Evolutionary conservation across 2,888 invertebrate species (phyloP).

Genomic region (Pristionchus japonicus): DNA sequence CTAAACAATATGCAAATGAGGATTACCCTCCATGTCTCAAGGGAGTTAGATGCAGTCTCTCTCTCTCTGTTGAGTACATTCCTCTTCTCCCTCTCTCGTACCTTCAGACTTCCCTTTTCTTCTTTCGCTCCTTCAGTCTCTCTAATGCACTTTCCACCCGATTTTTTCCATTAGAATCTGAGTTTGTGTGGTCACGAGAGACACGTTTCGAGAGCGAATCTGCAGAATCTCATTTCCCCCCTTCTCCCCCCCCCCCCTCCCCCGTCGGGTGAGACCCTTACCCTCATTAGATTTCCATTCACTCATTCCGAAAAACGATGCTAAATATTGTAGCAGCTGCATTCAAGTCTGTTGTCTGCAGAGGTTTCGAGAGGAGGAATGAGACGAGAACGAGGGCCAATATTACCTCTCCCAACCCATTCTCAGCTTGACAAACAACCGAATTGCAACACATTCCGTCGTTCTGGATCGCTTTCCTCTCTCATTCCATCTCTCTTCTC

Average conservation of each 20-base stretch:
- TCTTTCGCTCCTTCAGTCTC: background rate
- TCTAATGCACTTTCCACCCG: conserved; percentile 10
- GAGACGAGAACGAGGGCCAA: background rate
- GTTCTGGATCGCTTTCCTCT: conserved; percentile 16
- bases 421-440: background rate
- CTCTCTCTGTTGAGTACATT: conserved; percentile 24
- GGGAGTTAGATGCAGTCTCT: background rate
- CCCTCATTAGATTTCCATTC: conserved; percentile 20
- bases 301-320: background rate
- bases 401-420: background rate
- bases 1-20: conserved; percentile 30
- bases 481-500: conserved; percentile 5
- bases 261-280: background rate
- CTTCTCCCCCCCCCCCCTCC: background rate
- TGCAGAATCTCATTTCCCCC: background rate
- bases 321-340: background rate
- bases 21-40: background rate
- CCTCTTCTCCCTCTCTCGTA: background rate
- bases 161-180: conserved; percentile 33
- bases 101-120: background rate
- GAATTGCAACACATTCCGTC: conserved; percentile 10
- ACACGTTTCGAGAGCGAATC: background rate
- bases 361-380: background rate
- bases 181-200: background rate
- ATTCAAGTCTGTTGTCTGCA: background rate